Evolutionary conservation across 2,113 vertebrate species (phyloP).

Genomic region (Mesitornis unicolor): DNA sequence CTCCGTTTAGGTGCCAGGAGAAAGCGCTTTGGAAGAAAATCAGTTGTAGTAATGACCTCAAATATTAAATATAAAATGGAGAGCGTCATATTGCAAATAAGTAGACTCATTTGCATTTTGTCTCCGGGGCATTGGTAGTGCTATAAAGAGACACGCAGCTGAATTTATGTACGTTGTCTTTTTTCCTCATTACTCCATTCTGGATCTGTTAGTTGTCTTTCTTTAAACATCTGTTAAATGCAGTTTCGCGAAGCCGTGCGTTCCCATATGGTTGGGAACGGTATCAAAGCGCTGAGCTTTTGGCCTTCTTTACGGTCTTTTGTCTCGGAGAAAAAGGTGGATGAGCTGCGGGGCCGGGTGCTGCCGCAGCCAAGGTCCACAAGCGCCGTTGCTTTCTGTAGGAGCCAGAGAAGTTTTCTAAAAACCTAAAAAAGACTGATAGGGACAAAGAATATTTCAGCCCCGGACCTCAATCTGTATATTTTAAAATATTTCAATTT

Average conservation of each 20-base stretch:
- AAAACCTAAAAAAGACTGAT: neutral
- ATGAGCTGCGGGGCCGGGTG: neutral
- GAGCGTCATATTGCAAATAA: conserved; percentile 65
- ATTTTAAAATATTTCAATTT: neutral
- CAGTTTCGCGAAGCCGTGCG: conserved; percentile 65
- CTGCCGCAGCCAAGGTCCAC: neutral
- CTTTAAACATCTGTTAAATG: conserved; percentile 81
- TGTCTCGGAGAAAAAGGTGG: conserved; percentile 59
- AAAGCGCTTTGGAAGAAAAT: conserved; percentile 63
- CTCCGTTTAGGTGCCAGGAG: conserved; percentile 57
- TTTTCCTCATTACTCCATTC: conserved; percentile 68
- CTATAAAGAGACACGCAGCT: conserved; percentile 56
- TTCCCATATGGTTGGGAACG: conserved; percentile 78
- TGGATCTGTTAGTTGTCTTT: conserved; percentile 75
- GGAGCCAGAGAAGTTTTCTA: neutral
- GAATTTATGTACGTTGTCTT: conserved; percentile 65
- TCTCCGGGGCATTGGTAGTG: conserved; percentile 49
- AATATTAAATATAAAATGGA: conserved; percentile 66
- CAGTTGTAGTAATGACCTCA: conserved; percentile 53
- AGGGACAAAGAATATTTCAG: neutral
- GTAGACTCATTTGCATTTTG: conserved; percentile 65
- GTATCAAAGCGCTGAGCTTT: conserved; percentile 67
- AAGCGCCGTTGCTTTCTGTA: neutral
- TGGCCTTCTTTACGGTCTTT: conserved; percentile 68
- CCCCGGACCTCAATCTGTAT: neutral